Base-by-base conservation (phyloP, 2,113 vertebrate genomes). In the Engraulis encrasicolus region DNA sequence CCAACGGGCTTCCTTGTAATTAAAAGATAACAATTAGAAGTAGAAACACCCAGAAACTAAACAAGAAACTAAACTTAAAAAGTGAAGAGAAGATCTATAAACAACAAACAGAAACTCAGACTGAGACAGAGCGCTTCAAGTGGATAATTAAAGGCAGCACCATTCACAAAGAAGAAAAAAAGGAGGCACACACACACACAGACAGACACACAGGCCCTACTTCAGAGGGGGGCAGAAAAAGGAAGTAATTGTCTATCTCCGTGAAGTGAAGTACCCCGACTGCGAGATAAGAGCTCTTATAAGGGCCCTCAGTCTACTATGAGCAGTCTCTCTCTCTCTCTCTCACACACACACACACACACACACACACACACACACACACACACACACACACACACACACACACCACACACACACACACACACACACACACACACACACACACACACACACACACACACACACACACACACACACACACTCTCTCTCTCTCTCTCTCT, bases 241-340 rank as follows among this genome's bases (percentile, higher is more conserved):
- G 66, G 66, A 74, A 74, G 66, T 31, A 34, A 74, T 74, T 74
- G 66, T 74, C 34, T 34, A 74, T 74, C 66, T 74, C 66, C 2
- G 66, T 74, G 34, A 74, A 15, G 66, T 74, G 34, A 74, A 74
- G 66, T 31, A 74, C 66, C 66, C 66, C 34, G 27, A 74, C 66
- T 74, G 12, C 66, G 31, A 74, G 66, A 74, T 74, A 74, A 74
- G 66, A 74, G 66, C 66, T 14, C 66, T 74, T 74, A 23, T 74
- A 74, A 34, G 66, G 66, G 66, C 66, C 66, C 66, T 74, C 27
- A 74, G 66, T 74, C 66, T 74, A 74, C 52, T 54, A 17, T 54
- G n/a, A n/a, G n/a, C 17, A 20, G 4, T 20, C 52, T 18, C 52
- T 17, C 9, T 54, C 15, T 9, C 40, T 45, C n/a, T 27, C 58